phyloP scores from a whole-genome alignment of 2,797 vertebrate genomes.

The Danio tinwini region DNA sequence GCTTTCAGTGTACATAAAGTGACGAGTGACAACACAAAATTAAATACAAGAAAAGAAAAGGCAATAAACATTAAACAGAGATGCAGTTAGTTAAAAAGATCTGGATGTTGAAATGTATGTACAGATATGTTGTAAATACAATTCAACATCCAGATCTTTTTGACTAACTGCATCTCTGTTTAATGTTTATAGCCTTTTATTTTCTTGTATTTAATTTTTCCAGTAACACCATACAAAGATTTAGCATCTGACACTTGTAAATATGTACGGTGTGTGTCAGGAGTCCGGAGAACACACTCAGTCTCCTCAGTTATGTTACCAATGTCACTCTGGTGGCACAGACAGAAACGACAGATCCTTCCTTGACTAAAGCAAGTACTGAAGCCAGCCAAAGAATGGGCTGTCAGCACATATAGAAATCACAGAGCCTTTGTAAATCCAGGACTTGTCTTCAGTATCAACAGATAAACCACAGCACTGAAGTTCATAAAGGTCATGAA shows the following conservation, averaged over 20 bases:
- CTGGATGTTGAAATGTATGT: too few species aligned
- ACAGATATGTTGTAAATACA: too few species aligned
- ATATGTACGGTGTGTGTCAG: constrained; percentile 19
- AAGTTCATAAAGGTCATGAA: constrained; percentile 10
- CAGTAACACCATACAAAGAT: constrained; percentile 35
- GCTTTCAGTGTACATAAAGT: too few species aligned
- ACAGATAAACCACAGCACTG: background rate
- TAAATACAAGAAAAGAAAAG: too few species aligned
- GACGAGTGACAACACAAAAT: too few species aligned
- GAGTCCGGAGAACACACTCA: constrained; percentile 29
- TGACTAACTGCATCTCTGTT: too few species aligned
- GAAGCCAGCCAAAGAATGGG: constrained; percentile 44
- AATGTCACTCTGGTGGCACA: constrained; percentile 36
- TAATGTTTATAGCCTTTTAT: too few species aligned
- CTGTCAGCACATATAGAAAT: constrained; percentile 42
- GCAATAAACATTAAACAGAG: too few species aligned
- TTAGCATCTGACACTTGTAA: constrained; percentile 18
- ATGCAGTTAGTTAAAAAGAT: too few species aligned
- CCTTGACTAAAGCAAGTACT: constrained; percentile 32
- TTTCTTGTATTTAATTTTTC: too few species aligned
- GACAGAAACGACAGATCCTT: constrained; percentile 31
- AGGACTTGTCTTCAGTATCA: constrained; percentile 19
- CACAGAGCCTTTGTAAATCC: constrained; percentile 39
- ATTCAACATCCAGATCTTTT: too few species aligned
- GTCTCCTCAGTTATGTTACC: constrained; percentile 38